These are phyloP conservation scores for Melolontha melolontha DNA, from an alignment of 2,888 invertebrate species.

Conservation along the genomic window DNA sequence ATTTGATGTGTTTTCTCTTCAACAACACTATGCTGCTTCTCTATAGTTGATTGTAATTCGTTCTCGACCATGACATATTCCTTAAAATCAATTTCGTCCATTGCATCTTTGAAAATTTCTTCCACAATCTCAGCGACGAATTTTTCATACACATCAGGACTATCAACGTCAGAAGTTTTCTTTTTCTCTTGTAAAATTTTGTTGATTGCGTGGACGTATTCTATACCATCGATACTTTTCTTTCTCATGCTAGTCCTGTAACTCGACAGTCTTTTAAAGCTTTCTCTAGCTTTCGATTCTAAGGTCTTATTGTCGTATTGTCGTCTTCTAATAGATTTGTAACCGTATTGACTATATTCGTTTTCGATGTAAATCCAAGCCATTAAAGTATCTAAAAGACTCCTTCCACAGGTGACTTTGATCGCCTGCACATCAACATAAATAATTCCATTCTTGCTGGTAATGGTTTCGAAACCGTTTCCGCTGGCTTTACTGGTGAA, in stretches of 20 bases:
- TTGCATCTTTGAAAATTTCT: slow-evolving; percentile 36
- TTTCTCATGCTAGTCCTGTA: slow-evolving; percentile 38
- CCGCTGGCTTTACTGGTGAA: slow-evolving; percentile 34
- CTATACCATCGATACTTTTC: slow-evolving; percentile 34
- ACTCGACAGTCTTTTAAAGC: slow-evolving; percentile 33
- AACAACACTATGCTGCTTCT: not conserved
- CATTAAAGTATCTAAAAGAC: slow-evolving; percentile 25
- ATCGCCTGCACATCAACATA: slow-evolving; percentile 35
- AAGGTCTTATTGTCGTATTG: slow-evolving; percentile 29
- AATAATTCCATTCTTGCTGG: slow-evolving; percentile 31
- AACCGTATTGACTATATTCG: slow-evolving; percentile 9
- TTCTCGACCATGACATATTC: slow-evolving; percentile 4
- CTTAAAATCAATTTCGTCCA: slow-evolving; percentile 31
- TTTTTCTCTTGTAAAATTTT: slow-evolving; percentile 11
- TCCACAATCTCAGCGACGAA: slow-evolving; percentile 38
- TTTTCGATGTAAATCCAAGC: slow-evolving; percentile 39
- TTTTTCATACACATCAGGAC: slow-evolving; percentile 4
- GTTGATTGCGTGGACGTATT: slow-evolving; percentile 37
- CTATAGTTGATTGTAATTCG: not conserved
- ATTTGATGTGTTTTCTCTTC: not conserved
- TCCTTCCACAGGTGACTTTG: slow-evolving; percentile 36
- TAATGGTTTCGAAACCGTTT: slow-evolving; percentile 29
- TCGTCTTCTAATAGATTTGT: slow-evolving; percentile 27
- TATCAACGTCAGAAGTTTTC: not conserved
- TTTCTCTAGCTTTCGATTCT: slow-evolving; percentile 33